Evolutionary conservation across 2,797 vertebrate genomes (phyloP), one percentile per base, ranked within the genome.

Genomic region (Rhinatrema bivittatum): DNA sequence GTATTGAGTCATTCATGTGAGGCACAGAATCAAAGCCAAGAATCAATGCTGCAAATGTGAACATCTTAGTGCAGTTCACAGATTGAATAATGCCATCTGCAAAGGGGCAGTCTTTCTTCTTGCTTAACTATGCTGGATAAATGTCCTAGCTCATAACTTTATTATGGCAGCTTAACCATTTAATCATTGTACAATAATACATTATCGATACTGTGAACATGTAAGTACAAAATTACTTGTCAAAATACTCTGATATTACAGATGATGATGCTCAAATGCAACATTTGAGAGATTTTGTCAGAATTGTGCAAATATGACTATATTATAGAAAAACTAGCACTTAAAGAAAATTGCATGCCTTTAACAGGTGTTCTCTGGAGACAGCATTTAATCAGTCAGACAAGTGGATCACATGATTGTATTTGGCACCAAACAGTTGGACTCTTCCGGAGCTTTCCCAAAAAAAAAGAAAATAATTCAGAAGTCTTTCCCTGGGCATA

Each of bases 1-100:
- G 87, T 85, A 86, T 77, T 86, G 89, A 84, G 82, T 78, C 86
- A 81, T 65, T 81, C 71, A 68, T 72, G 76, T 81, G 83, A 84
- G 59, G 76, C 68, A 65, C 60, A 54, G 73, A 76, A 87, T 83
- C 82, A 78, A 71, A 74, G 79, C 72, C 60, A 46, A 62, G 70
- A 80, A 81, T 81, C 84, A 70, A 74, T 57, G 64, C 59, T 49
- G 29, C 39, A 67, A 25, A 52, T 26, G 16, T 65, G 59, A 52
- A 37, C 62, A 68, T 60, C 63, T 60, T 20, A 7, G 14, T 70
- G 61, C 39, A 56, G 50, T 36, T 51, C 13, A 3, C 37, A 65
- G 56, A 76, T 21, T 70, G 76, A 70, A 64, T 50, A 65, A 64
- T 36, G 39, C 59, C 69, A 51, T 56, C 54, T 57, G 51, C 30